These are phyloP conservation scores for Cheumatopsyche charites DNA, from an alignment of 1,140 invertebrate species.

Conservation along the genomic window DNA sequence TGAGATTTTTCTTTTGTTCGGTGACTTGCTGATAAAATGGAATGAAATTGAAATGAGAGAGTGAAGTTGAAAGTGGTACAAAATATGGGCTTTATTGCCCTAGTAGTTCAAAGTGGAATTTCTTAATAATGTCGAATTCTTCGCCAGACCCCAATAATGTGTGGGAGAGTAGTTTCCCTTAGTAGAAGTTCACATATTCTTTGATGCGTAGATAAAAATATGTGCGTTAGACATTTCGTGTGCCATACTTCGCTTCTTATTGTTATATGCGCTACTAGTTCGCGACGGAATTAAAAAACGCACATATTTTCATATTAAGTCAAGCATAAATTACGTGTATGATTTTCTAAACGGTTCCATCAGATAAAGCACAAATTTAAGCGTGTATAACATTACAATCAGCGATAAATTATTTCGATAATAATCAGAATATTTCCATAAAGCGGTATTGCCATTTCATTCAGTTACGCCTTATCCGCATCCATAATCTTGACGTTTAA, in stretches of 20 bases:
- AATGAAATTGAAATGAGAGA: conserved; percentile 29
- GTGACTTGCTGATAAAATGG: conserved; percentile 15
- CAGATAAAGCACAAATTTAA: conserved; percentile 18
- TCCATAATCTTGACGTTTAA: conserved; percentile 22
- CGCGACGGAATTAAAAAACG: neutral
- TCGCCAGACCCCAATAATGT: conserved; percentile 2
- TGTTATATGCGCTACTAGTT: neutral
- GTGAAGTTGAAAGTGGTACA: conserved; percentile 23
- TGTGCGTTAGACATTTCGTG: neutral
- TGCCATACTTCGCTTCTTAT: neutral
- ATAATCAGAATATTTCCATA: conserved; percentile 12
- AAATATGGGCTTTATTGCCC: conserved; percentile 32
- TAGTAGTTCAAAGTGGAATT: conserved; percentile 31
- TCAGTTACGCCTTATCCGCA: neutral
- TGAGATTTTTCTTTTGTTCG: too few relatives aligned
- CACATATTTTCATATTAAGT: neutral
- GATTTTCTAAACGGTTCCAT: conserved; percentile 13
- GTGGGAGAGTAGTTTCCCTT: conserved; percentile 25
- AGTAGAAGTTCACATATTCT: neutral
- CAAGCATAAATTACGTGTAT: neutral
- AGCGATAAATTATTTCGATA: conserved; percentile 11
- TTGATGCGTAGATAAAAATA: conserved; percentile 14
- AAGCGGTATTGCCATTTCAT: conserved; percentile 19
- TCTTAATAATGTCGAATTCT: conserved; percentile 39
- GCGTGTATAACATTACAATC: conserved; percentile 17